Conservation (phyloP, 2,888 invertebrate genomes). For the Caradrina clavipalpis region DNA sequence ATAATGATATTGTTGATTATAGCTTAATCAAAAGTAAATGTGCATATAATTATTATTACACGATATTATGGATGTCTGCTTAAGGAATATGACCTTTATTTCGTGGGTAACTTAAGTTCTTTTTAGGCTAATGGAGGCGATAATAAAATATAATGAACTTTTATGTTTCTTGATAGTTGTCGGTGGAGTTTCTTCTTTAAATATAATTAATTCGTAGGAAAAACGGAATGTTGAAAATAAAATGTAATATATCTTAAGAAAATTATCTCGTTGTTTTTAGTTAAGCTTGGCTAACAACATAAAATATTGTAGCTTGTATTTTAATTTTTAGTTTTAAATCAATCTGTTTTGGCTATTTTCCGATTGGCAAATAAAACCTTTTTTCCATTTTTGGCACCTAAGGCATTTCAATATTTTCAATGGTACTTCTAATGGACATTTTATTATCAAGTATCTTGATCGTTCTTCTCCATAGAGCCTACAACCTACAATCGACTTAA, state of each 20-base stretch:
- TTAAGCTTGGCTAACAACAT: too few species aligned
- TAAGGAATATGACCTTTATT: constrained; percentile 8
- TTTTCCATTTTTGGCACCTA: too few species aligned
- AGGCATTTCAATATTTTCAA: too few species aligned
- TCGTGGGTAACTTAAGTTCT: constrained; percentile 7
- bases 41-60: constrained; percentile 23
- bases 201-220: not conserved
- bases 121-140: constrained; percentile 17
- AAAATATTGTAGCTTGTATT: too few species aligned
- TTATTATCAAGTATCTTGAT: too few species aligned
- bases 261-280: too few species aligned
- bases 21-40: constrained; percentile 22
- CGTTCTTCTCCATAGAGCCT: too few species aligned
- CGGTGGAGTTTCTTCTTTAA: not conserved
- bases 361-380: too few species aligned
- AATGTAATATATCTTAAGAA: not conserved
- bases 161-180: constrained; percentile 2
- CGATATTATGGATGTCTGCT: constrained; percentile 16
- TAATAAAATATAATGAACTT: constrained; percentile 19
- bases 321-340: too few species aligned
- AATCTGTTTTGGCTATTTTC: too few species aligned
- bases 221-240: not conserved
- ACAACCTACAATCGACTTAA: too few species aligned
- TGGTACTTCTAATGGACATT: too few species aligned
- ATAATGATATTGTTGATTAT: constrained; percentile 30